These are phyloP conservation scores for Meteorus cinctellus DNA, from an alignment of 2,888 invertebrate species.

Conservation along the genomic window DNA sequence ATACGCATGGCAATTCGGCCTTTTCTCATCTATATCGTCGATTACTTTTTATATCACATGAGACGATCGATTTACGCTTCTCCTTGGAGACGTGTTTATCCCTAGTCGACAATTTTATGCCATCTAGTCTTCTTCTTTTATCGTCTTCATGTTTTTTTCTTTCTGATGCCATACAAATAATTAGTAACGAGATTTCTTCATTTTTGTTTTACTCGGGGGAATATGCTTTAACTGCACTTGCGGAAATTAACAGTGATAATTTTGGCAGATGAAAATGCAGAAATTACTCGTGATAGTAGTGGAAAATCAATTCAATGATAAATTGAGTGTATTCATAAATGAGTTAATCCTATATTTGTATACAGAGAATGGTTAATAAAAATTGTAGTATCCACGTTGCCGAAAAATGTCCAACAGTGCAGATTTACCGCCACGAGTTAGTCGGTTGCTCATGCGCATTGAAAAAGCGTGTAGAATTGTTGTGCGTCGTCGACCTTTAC, in stretches of 20 bases:
- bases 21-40: constrained; percentile 11
- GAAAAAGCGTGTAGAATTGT: constrained; percentile 61
- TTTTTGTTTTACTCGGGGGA: too few relatives aligned
- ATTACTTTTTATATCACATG: constrained; percentile 36
- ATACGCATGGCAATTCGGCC: background rate
- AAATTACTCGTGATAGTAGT: background rate
- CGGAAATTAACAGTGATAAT: too few relatives aligned
- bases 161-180: too few relatives aligned
- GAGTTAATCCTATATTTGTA: background rate
- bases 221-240: too few relatives aligned
- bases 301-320: too few relatives aligned
- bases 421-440: background rate
- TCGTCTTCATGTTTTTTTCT: background rate
- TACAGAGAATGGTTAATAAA: background rate
- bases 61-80: constrained; percentile 12
- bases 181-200: too few relatives aligned
- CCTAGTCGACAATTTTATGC: constrained; percentile 7
- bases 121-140: background rate
- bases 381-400: too few relatives aligned
- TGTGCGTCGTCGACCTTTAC: constrained; percentile 72
- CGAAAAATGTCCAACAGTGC: too few relatives aligned
- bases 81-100: background rate
- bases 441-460: constrained; percentile 50
- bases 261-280: too few relatives aligned
- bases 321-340: too few relatives aligned